Evolutionary conservation across 2,888 invertebrate species (phyloP).

Genomic region (Catocala nupta): DNA sequence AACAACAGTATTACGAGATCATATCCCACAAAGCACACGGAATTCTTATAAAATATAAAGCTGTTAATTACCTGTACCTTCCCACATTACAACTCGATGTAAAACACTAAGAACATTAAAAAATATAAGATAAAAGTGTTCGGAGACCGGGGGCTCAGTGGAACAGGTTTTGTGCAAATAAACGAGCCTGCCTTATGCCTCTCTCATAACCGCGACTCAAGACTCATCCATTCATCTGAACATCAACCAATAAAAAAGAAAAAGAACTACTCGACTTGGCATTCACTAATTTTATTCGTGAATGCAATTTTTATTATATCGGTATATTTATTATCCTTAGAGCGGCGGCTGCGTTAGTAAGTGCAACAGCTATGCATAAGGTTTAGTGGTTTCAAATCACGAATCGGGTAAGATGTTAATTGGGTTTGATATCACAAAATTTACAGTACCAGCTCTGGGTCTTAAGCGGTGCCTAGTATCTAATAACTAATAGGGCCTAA

Average conservation of each 20-base stretch:
- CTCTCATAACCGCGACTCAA: slow-evolving; percentile 48
- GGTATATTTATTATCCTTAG: no score
- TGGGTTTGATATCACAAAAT: no score
- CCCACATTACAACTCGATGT: slow-evolving; percentile 17
- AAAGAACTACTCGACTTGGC: slow-evolving; percentile 18
- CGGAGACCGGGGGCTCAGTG: slow-evolving; percentile 21
- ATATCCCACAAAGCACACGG: not conserved
- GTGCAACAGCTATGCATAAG: no score
- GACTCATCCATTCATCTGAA: slow-evolving; percentile 66
- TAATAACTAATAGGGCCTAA: no score
- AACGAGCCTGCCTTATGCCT: slow-evolving; percentile 59
- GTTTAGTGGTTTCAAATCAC: no score
- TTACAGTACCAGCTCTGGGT: no score
- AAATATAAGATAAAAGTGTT: slow-evolving; percentile 39
- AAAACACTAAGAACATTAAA: slow-evolving; percentile 44
- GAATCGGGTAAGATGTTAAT: no score
- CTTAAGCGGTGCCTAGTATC: no score
- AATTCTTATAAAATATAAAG: slow-evolving; percentile 3
- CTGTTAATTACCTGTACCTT: slow-evolving; percentile 18
- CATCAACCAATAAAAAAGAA: slow-evolving; percentile 48
- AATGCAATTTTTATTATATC: slow-evolving; percentile 7
- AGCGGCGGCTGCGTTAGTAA: no score
- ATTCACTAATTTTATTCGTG: slow-evolving; percentile 12
- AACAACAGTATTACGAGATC: no score
- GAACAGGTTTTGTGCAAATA: slow-evolving; percentile 63